phyloP scores from a whole-genome alignment of 2,888 invertebrate species.

The Bombylius major region DNA sequence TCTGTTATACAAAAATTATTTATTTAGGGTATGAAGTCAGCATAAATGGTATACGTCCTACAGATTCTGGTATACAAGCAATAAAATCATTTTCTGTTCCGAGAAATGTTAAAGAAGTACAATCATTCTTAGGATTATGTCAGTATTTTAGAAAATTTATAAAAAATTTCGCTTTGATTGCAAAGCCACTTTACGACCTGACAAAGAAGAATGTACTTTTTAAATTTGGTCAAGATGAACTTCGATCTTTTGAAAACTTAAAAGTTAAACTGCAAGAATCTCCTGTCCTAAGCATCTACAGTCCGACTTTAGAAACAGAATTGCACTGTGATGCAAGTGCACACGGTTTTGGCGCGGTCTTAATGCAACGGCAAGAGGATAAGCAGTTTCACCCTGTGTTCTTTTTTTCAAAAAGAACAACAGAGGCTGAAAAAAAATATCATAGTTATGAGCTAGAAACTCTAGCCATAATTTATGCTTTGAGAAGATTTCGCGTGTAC shows the following conservation, averaged over 20 bases:
- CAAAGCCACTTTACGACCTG: constrained; percentile 23
- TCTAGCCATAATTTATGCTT: too few species aligned
- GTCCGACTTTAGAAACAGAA: constrained; percentile 18
- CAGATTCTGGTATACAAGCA: not conserved
- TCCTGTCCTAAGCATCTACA: constrained; percentile 19
- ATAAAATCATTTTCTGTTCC: constrained; percentile 12
- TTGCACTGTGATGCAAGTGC: constrained; percentile 21
- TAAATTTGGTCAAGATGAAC: too few species aligned
- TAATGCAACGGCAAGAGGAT: constrained; percentile 11
- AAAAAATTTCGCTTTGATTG: constrained; percentile 16
- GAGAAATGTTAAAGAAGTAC: constrained; percentile 15
- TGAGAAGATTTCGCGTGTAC: too few species aligned
- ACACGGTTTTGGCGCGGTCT: constrained; percentile 18
- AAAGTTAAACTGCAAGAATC: too few species aligned
- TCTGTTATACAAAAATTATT: not conserved
- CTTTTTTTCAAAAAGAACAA: too few species aligned
- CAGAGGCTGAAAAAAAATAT: too few species aligned
- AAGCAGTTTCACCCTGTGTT: constrained; percentile 4
- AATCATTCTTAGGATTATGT: constrained; percentile 7
- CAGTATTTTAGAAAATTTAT: constrained; percentile 19
- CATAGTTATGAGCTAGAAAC: too few species aligned
- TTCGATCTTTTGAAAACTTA: too few species aligned
- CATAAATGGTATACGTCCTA: constrained; percentile 1
- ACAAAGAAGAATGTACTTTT: too few species aligned
- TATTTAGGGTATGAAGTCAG: constrained; percentile 1